phyloP scores from a whole-genome alignment of 2,888 invertebrate species.

The Nipponacmea schrenckii region DNA sequence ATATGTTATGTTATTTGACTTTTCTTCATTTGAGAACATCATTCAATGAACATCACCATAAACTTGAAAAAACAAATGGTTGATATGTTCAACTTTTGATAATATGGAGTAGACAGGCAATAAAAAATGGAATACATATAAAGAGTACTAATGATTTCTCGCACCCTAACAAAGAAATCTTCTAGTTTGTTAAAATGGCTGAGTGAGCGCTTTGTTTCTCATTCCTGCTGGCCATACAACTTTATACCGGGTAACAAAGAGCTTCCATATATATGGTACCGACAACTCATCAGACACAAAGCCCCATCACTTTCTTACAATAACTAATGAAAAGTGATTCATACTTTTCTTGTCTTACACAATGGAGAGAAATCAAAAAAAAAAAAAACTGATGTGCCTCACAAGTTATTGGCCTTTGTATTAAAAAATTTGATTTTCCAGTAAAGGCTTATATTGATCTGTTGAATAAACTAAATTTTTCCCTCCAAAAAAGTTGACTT shows the following conservation, averaged over 20 bases:
- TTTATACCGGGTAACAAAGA: background rate
- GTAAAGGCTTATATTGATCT: background rate
- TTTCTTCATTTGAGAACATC: too few relatives aligned
- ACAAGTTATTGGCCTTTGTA: slow-evolving; percentile 5
- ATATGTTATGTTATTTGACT: too few relatives aligned
- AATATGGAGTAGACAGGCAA: too few relatives aligned
- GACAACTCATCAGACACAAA: background rate
- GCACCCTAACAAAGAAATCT: background rate
- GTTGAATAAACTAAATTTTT: slow-evolving; percentile 3
- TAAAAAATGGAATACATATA: background rate
- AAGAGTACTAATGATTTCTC: background rate
- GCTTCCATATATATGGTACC: background rate
- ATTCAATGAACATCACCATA: too few relatives aligned
- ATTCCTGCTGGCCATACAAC: background rate
- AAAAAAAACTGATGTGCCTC: background rate
- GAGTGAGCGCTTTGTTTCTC: background rate
- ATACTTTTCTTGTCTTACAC: background rate
- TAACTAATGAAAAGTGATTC: slow-evolving; percentile 6
- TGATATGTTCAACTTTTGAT: too few relatives aligned
- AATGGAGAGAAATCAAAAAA: background rate
- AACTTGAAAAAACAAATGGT: too few relatives aligned
- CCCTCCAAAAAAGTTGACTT: background rate
- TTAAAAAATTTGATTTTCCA: background rate
- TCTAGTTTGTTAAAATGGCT: background rate
- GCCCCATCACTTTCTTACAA: background rate